These are phyloP conservation scores for Halcyon badia DNA, from an alignment of 2,797 vertebrate genomes.

Conservation along the genomic window DNA sequence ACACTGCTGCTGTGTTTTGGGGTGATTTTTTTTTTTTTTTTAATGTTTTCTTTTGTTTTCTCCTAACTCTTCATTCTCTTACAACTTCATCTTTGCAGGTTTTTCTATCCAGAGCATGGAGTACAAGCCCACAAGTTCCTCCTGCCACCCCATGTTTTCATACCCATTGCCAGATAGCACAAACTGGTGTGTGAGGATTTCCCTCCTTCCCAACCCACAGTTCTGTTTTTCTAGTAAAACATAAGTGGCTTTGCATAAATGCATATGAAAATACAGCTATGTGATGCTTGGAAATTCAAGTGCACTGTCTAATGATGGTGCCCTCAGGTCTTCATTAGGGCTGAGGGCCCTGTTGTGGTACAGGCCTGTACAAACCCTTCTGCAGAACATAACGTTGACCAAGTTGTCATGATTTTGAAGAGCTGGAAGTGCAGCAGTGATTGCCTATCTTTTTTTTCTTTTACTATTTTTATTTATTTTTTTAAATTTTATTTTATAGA, in stretches of 20 bases:
- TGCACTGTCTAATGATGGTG: not conserved
- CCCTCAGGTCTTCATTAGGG: not conserved
- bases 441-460: not conserved
- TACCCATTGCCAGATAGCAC: not conserved
- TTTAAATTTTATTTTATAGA: not conserved
- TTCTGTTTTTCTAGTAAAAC: not conserved
- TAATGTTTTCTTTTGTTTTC: not conserved
- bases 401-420: not conserved
- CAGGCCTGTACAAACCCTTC: not conserved
- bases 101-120: not conserved
- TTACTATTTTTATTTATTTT: not conserved
- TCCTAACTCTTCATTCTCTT: not conserved
- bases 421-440: not conserved
- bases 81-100: not conserved
- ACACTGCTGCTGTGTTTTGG: not conserved
- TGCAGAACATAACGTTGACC: not conserved
- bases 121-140: not conserved
- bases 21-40: not conserved
- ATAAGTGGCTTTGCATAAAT: constrained; percentile 1
- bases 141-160: not conserved
- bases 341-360: not conserved
- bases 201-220: not conserved
- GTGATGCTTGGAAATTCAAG: constrained; percentile 34
- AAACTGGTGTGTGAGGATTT: not conserved
- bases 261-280: not conserved